Conservation (phyloP, 2,888 invertebrate species). For the Ichneumoninae sp. region DNA sequence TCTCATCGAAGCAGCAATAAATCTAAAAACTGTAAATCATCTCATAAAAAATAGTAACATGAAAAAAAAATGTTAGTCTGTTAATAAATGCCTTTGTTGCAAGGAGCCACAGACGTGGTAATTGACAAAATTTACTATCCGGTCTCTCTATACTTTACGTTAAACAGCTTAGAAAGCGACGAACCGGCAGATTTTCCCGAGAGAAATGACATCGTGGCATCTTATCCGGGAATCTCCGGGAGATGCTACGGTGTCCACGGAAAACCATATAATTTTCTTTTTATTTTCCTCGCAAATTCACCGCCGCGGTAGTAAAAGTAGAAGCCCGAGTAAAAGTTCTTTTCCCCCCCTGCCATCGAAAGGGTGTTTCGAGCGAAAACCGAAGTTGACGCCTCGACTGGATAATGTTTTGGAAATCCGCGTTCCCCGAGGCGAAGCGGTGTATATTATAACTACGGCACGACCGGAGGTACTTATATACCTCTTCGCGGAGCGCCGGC, state of each 20-base stretch:
- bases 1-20: neutral
- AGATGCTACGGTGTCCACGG: neutral
- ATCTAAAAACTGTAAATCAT: too few species aligned
- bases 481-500: neutral
- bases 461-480: slow-evolving; percentile 19
- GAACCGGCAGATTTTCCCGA: slow-evolving; percentile 3
- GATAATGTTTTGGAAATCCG: slow-evolving; percentile 5
- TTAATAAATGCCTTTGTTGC: neutral
- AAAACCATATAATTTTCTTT: slow-evolving; percentile 1
- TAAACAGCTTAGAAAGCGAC: slow-evolving; percentile 2
- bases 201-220: neutral
- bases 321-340: slow-evolving; percentile 3
- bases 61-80: neutral
- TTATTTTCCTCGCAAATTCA: neutral
- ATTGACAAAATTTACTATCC: slow-evolving; percentile 2
- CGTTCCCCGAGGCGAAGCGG: slow-evolving; percentile 5
- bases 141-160: slow-evolving; percentile 6
- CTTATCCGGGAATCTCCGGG: neutral
- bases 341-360: neutral
- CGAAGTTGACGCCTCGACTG: neutral
- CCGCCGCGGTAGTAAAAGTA: neutral
- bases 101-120: slow-evolving; percentile 4
- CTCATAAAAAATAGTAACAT: too few species aligned
- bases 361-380: slow-evolving; percentile 5
- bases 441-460: neutral